Base-by-base conservation (phyloP, 1,140 invertebrate species). In the Panulirus ornatus region DNA sequence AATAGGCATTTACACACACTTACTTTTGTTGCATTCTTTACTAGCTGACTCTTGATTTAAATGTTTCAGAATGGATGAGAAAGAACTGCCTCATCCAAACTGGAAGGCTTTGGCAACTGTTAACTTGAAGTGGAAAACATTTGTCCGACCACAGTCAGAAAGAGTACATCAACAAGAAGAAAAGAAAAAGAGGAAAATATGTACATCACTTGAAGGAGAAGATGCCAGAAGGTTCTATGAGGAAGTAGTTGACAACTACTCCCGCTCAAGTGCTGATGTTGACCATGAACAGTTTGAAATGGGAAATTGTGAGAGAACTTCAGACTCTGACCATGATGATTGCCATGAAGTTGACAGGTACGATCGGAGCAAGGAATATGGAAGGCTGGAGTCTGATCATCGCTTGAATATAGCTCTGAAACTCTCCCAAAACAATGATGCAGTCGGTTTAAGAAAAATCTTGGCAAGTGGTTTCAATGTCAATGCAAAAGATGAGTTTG, bases 81-180 rank as follows among this genome's bases (percentile, higher is more conserved):
- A 30, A 66, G 51, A 73, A 16, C 47, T 42, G 0, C 71, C 36
- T 76, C 84, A 76, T n/a, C 85, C 76, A 51, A 82, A 89, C 36
- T 88, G 87, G 87, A 88, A 84, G 38, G 70, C 58, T 27, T 76
- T 83, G 30, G 88, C 79, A n/a, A 71, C 86, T 30, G 63, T 66
- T 2, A 19, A 89, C 54, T 19, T 89, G 2, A 84, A 84, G 51
- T 89, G 88, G 88, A 89, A 89, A 75, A 47, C 84, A 8, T 89
- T 89, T 89, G 79, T 89, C 1, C 79, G 75, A 44, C 79, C 79
- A 54, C 27, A 58, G 2, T 36, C 34, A 19, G 27, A 27, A 44
- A n/a, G 16, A 34, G 19, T 1, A 34, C 9, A 19, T 11, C 63
- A 71, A 63, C 63, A 83, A 42, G 34, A 63, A 1, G 38, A 58